Evolutionary conservation across 2,113 vertebrate species (phyloP).

Genomic region (Neopipo cinnamomea): DNA sequence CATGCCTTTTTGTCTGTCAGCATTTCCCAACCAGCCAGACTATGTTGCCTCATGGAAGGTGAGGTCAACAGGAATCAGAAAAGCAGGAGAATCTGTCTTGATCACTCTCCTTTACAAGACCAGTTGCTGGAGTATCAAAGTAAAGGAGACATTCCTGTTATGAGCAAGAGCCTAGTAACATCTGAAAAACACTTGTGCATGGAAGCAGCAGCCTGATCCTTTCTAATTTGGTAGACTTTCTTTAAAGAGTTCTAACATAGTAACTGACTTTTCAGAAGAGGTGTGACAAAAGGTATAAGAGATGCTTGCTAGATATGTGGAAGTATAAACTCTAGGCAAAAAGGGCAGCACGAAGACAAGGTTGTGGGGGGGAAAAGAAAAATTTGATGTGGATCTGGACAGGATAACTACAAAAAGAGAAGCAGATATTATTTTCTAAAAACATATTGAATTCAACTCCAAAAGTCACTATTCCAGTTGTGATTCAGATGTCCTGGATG

Average conservation of each 20-base stretch:
- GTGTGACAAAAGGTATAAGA: background rate
- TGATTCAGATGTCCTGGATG: background rate
- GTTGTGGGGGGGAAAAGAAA: background rate
- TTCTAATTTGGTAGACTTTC: background rate
- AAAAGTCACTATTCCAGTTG: background rate
- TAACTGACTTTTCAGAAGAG: background rate
- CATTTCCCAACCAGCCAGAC: background rate
- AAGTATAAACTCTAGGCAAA: background rate
- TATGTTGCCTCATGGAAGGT: background rate
- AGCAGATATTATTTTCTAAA: background rate
- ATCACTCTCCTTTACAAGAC: background rate
- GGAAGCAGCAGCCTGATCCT: background rate
- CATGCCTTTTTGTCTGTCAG: background rate
- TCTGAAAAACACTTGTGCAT: background rate
- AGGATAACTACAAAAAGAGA: background rate
- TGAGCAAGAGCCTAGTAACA: background rate
- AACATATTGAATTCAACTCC: background rate
- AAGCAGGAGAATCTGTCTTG: background rate
- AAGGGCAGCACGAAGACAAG: background rate
- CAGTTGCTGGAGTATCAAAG: background rate
- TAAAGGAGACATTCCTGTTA: background rate
- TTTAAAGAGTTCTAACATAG: background rate
- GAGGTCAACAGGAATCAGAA: background rate
- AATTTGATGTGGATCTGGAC: background rate
- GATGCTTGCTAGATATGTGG: background rate